These are phyloP conservation scores for Dasypus novemcinctus DNA, from an alignment of 2,113 vertebrate genomes.

Conservation along the genomic window DNA sequence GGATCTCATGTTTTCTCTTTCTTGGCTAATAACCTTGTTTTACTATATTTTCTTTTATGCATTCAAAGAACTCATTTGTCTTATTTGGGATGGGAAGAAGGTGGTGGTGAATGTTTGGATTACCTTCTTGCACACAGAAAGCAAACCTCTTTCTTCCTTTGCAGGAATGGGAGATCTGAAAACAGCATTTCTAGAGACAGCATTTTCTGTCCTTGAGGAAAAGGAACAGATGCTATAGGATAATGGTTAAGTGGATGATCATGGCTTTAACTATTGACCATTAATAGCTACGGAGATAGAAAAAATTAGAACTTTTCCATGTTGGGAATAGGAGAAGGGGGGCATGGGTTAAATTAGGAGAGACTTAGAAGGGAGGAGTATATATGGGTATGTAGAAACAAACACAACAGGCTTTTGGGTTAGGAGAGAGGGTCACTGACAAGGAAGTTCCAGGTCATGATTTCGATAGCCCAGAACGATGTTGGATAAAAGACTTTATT, in stretches of 20 bases:
- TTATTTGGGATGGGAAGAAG: not conserved
- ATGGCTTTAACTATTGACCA: not conserved
- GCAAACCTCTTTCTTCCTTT: not conserved
- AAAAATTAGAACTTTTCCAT: not conserved
- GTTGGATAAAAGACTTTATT: too few relatives aligned
- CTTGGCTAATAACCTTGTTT: not conserved
- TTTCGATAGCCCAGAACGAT: too few relatives aligned
- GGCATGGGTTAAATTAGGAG: not conserved
- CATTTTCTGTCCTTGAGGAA: not conserved
- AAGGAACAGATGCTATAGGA: not conserved
- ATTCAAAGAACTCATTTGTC: not conserved
- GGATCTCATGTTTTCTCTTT: not conserved
- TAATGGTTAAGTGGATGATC: not conserved
- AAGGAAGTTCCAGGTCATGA: not conserved
- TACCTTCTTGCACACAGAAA: not conserved
- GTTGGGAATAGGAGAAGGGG: not conserved
- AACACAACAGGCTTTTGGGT: not conserved
- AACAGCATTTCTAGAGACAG: not conserved
- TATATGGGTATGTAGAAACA: not conserved
- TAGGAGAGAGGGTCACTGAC: not conserved
- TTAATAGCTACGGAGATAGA: not conserved
- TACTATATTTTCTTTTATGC: not conserved
- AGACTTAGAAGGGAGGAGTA: not conserved
- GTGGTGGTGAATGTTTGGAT: not conserved
- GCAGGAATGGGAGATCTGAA: not conserved